Evolutionary conservation across 2,888 invertebrate species (phyloP).

Genomic region (Dioctria linearis): DNA sequence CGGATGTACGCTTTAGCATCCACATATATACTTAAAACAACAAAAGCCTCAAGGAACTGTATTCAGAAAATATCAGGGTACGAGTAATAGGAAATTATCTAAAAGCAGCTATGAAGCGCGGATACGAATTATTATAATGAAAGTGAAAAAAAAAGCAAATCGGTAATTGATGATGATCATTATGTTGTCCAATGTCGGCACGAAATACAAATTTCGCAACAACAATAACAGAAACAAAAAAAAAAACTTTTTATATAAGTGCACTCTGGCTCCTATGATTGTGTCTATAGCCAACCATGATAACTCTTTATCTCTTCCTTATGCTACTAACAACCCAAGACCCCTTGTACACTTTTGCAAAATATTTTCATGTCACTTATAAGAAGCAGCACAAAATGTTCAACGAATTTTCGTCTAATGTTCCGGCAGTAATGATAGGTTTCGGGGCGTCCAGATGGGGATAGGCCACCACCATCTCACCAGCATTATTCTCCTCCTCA

Average conservation of each 20-base stretch:
- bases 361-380: slow-evolving; percentile 44
- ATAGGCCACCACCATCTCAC: slow-evolving; percentile 50
- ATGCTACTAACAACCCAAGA: not conserved
- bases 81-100: no score
- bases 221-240: no score
- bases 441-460: slow-evolving; percentile 30
- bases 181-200: slow-evolving; percentile 25
- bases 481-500: slow-evolving; percentile 40
- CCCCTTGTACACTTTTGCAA: not conserved
- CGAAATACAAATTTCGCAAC: not conserved
- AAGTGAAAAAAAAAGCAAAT: slow-evolving; percentile 5
- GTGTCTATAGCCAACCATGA: not conserved
- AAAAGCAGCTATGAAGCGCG: not conserved
- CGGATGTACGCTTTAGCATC: no score
- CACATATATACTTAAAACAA: no score
- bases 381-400: slow-evolving; percentile 19
- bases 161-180: slow-evolving; percentile 20
- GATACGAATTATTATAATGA: slow-evolving; percentile 13
- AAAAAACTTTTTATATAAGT: not conserved
- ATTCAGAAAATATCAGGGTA: no score
- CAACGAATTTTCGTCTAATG: slow-evolving; percentile 48
- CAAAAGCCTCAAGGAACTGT: no score
- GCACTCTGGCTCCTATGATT: slow-evolving; percentile 14
- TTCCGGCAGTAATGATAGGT: slow-evolving; percentile 37
- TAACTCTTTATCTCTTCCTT: no score